Base-by-base conservation (phyloP, 2,888 invertebrate species). In the Agrotis puta region DNA sequence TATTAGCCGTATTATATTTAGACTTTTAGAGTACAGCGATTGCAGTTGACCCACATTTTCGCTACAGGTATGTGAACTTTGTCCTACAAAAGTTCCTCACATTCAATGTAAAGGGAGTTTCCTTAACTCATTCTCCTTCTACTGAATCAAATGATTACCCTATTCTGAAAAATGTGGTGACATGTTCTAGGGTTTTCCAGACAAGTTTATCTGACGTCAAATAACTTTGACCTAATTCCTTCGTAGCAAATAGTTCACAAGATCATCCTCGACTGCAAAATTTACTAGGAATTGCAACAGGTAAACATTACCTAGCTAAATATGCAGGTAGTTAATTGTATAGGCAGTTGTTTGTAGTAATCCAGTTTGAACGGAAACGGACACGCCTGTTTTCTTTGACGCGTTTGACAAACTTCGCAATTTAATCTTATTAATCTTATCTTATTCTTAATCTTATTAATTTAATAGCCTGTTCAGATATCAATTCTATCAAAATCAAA, bases 171-270 rank as follows among this genome's bases (percentile, higher is more conserved):
- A 79, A 58, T 39, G 16, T 48, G 6, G 24, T 56, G 54, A 68
- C 39, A 50, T 64, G 59, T 43, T 24, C 45, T 13, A 27, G 47
- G 81, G 16, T 63, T 81, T 78, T 51, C 59, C 63, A 13, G 56
- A 54, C n/a, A 33, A 16, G 22, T 27, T 18, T 24, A 45, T 4
- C 4, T 64, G 74, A 68, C 80, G 75, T 80, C 75, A 74, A 73
- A 2, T 39, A 39, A 61, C 56, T 74, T 68, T 57, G 48, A 79
- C 56, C 64, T 61, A 4, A 61, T 56, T 74, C 27, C 1, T 16
- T 57, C 20, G 20, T n/a, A 47, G n/a, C 16, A 53, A 61, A 67
- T 61, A 47, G 58, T 64, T 61, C 43, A 51, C 18, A 33, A 43
- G 27, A 61, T 63, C 20, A 39, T 54, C 59, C 24, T 13, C 5